A percentile compares a stretch with the other conserved stretches of the same genome.
Conservation (phyloP, 1,140 invertebrate species). For the Brachionus manjavacas region DNA sequence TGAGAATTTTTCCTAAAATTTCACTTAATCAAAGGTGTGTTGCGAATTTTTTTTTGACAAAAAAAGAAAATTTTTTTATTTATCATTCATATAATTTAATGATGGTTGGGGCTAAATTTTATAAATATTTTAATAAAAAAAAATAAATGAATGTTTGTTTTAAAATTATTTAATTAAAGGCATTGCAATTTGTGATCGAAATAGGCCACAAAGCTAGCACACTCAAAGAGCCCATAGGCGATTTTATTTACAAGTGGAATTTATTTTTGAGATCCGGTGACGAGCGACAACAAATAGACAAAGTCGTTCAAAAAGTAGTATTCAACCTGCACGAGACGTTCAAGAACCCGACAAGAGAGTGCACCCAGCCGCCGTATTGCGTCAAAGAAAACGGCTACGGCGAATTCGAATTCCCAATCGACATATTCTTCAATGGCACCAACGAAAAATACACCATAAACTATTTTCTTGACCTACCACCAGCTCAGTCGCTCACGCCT, state of each 20-base stretch:
- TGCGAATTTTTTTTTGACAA: background rate
- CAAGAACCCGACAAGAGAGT: background rate
- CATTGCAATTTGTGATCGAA: constrained; percentile 31
- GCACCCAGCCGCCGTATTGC: constrained; percentile 6
- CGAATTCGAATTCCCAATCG: constrained; percentile 36
- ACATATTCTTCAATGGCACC: constrained; percentile 28
- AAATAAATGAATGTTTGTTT: background rate
- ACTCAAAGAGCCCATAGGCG: constrained; percentile 23
- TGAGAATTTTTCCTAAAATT: no score
- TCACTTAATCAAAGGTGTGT: background rate
- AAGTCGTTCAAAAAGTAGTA: constrained; percentile 34
- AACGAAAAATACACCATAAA: constrained; percentile 25
- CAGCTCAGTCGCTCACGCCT: background rate
- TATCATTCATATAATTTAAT: background rate
- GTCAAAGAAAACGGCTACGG: constrained; percentile 42
- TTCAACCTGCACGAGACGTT: constrained; percentile 36
- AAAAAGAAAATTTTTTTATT: background rate
- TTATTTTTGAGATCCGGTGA: constrained; percentile 32
- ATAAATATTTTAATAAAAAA: background rate
- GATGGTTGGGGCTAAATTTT: background rate
- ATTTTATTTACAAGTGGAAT: constrained; percentile 39
- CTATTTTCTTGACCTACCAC: constrained; percentile 23
- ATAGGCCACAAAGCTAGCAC: constrained; percentile 30
- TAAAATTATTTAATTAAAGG: background rate
- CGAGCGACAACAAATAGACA: constrained; percentile 22